Evolutionary conservation across 2,797 vertebrate genomes (phyloP).

Genomic region (Enteromius unitaeniatus): DNA sequence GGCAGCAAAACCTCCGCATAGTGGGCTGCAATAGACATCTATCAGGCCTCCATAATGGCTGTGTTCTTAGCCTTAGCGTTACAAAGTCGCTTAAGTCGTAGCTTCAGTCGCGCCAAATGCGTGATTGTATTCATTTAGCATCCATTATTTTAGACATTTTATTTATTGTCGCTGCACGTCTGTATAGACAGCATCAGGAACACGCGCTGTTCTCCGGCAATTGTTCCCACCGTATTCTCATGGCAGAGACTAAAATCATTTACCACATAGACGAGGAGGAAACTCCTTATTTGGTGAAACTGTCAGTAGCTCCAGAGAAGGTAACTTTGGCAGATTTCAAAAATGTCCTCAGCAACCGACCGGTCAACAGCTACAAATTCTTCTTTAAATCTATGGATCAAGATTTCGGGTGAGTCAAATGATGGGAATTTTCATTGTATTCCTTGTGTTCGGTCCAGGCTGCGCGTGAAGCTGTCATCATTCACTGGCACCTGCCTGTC

Average conservation of each 20-base stretch:
- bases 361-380: slow-evolving; percentile 95
- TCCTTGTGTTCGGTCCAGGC: background rate
- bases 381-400: slow-evolving; percentile 99
- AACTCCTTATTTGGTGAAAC: slow-evolving; percentile 95
- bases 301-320: slow-evolving; percentile 91
- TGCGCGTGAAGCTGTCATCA: slow-evolving; percentile 46
- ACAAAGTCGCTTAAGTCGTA: slow-evolving; percentile 59
- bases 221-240: slow-evolving; percentile 80
- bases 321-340: slow-evolving; percentile 97
- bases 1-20: slow-evolving; percentile 76
- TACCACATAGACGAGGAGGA: slow-evolving; percentile 98
- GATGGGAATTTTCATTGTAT: background rate
- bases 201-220: slow-evolving; percentile 74
- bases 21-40: slow-evolving; percentile 69
- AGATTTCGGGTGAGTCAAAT: slow-evolving; percentile 91
- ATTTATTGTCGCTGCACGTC: slow-evolving; percentile 67
- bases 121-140: slow-evolving; percentile 62
- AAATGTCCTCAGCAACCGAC: slow-evolving; percentile 95
- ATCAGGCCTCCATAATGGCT: slow-evolving; percentile 73
- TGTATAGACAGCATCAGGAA: slow-evolving; percentile 49
- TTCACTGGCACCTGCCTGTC: slow-evolving; percentile 36
- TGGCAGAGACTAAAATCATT: slow-evolving; percentile 99
- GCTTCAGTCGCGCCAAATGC: slow-evolving; percentile 55
- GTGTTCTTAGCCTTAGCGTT: slow-evolving; percentile 61
- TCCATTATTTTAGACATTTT: slow-evolving; percentile 65